Percentiles rank a stretch among this genome's conserved stretches.
phyloP scores from a whole-genome alignment of 2,888 invertebrate species.

The Meteorus cinctellus region DNA sequence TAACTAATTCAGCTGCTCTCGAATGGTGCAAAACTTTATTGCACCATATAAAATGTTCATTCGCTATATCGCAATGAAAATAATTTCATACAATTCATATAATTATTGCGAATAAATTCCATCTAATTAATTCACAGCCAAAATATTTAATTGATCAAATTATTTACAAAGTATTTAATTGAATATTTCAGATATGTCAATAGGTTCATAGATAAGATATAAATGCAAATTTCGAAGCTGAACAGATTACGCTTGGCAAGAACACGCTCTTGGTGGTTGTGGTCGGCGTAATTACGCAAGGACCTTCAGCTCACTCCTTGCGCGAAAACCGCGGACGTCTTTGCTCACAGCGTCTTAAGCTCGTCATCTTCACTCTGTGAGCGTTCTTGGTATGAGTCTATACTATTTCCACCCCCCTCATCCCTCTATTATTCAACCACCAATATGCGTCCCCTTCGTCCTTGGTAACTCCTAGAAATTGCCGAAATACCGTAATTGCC shows the following conservation, averaged over 20 bases:
- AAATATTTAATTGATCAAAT: background rate
- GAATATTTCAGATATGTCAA: slow-evolving; percentile 33
- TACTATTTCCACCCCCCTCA: slow-evolving; percentile 45
- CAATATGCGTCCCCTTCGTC: slow-evolving; percentile 43
- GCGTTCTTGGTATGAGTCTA: slow-evolving; percentile 27
- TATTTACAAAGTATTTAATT: background rate
- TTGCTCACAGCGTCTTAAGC: slow-evolving; percentile 59
- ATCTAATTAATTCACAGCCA: background rate
- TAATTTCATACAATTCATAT: background rate
- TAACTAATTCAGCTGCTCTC: slow-evolving; percentile 51
- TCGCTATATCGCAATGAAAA: background rate
- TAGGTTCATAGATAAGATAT: background rate
- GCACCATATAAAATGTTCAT: background rate
- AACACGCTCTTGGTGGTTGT: slow-evolving; percentile 64
- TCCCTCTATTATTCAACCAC: slow-evolving; percentile 37
- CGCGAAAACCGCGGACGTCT: slow-evolving; percentile 72
- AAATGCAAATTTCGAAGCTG: background rate
- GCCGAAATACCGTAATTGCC: slow-evolving; percentile 63
- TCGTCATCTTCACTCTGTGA: slow-evolving; percentile 43
- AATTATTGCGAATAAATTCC: too few relatives aligned
- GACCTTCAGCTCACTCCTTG: slow-evolving; percentile 62
- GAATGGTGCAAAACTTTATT: slow-evolving; percentile 9
- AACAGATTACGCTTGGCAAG: slow-evolving; percentile 42
- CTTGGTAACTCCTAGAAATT: slow-evolving; percentile 58
- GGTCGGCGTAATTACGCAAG: slow-evolving; percentile 72